Conservation (phyloP, 1,140 invertebrate species). For the Zaprionus ghesquierei region DNA sequence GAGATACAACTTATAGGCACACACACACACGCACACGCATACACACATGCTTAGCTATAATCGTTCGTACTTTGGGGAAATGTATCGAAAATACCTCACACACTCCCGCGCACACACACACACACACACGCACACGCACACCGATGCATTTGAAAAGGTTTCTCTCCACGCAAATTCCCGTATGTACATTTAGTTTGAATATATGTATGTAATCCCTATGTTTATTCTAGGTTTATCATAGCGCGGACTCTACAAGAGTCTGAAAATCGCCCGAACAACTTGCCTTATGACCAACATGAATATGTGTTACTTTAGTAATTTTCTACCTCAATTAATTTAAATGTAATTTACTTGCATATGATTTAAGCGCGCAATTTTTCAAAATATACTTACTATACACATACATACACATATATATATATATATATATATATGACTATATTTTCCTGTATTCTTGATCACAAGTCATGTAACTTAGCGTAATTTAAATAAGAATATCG, state of each 20-base stretch:
- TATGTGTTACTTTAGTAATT: slow-evolving; percentile 80
- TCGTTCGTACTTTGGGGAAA: slow-evolving; percentile 13
- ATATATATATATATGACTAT: slow-evolving; percentile 13
- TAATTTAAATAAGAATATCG: slow-evolving; percentile 36
- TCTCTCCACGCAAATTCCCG: slow-evolving; percentile 22
- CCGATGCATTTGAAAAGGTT: slow-evolving; percentile 19
- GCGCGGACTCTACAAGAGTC: slow-evolving; percentile 71
- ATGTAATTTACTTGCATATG: slow-evolving; percentile 66
- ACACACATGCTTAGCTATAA: slow-evolving; percentile 46
- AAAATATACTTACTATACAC: slow-evolving; percentile 4
- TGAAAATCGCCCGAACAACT: slow-evolving; percentile 42
- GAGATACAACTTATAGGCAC: slow-evolving; percentile 18
- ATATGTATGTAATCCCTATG: slow-evolving; percentile 14
- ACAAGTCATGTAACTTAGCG: slow-evolving; percentile 51
- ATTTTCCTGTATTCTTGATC: slow-evolving; percentile 16
- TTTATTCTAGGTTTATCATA: slow-evolving; percentile 55
- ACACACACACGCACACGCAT: slow-evolving; percentile 18
- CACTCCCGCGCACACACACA: slow-evolving; percentile 30
- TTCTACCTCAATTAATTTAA: slow-evolving; percentile 78
- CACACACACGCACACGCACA: slow-evolving; percentile 17
- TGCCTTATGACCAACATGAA: slow-evolving; percentile 67
- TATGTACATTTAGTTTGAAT: slow-evolving; percentile 44
- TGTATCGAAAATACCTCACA: slow-evolving; percentile 66
- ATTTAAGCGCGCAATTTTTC: slow-evolving; percentile 61
- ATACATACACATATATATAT: slow-evolving; percentile 10